Percentiles rank a stretch among this genome's conserved stretches.
Evolutionary conservation across 2,888 invertebrate species (phyloP).

Genomic region (Deilephila porcellus): DNA sequence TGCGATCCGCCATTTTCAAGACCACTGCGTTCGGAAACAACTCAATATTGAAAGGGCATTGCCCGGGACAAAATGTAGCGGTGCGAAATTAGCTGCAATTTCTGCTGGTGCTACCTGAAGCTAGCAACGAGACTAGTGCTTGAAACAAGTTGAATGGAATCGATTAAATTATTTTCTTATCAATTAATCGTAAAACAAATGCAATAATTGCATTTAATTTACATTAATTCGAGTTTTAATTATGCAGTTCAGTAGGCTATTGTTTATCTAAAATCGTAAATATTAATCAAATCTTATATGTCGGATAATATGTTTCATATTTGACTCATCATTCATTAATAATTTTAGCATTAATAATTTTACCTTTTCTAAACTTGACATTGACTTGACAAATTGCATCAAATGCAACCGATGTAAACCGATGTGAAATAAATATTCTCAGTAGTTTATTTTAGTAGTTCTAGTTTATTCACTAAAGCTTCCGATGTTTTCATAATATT

Average conservation of each 20-base stretch:
- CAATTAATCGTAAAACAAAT: not conserved
- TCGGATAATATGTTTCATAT: not conserved
- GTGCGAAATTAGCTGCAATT: slow-evolving; percentile 52
- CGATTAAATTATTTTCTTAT: not conserved
- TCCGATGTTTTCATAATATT: not conserved
- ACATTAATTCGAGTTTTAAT: not conserved
- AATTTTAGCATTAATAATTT: not conserved
- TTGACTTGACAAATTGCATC: not conserved
- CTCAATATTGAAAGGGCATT: slow-evolving; percentile 81
- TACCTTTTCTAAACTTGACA: slow-evolving; percentile 2
- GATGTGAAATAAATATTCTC: not conserved
- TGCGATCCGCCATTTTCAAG: slow-evolving; percentile 76
- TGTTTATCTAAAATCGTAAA: not conserved
- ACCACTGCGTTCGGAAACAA: slow-evolving; percentile 72
- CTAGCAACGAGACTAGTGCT: slow-evolving; percentile 47
- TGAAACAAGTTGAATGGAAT: not conserved
- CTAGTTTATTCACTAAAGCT: not conserved
- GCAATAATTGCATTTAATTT: no score
- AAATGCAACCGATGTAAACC: not conserved
- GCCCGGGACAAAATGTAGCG: slow-evolving; percentile 64
- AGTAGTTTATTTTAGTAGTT: no score
- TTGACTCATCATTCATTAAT: not conserved
- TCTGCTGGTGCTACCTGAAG: slow-evolving; percentile 49
- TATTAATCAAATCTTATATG: not conserved
- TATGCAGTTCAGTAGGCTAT: not conserved